Percentiles rank a stretch among this genome's conserved stretches.
Evolutionary conservation across 1,140 invertebrate genomes (phyloP).

Genomic region (Copidosoma floridanum): DNA sequence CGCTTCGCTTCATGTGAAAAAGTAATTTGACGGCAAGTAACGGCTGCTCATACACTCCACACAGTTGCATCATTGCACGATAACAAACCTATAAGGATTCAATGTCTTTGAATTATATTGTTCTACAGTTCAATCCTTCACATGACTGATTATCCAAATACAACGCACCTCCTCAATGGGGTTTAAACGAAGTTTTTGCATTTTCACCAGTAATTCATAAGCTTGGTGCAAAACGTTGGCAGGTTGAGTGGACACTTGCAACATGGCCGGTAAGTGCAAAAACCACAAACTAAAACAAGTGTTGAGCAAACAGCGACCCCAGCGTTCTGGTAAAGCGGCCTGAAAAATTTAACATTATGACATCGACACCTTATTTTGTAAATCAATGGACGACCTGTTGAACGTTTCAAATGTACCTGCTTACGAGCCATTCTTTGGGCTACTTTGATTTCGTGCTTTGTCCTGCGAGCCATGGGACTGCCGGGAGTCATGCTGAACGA

Average conservation of each 20-base stretch:
- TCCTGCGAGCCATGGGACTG: conserved; percentile 87
- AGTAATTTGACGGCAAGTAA: conserved; percentile 92
- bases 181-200: conserved; percentile 71
- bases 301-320: conserved; percentile 87
- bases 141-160: too few species aligned
- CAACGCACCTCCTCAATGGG: conserved; percentile 87
- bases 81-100: conserved; percentile 80
- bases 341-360: conserved; percentile 32
- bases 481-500: conserved; percentile 63
- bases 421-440: conserved; percentile 85
- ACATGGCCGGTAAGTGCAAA: conserved; percentile 73
- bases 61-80: conserved; percentile 97
- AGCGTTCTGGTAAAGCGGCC: conserved; percentile 69
- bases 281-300: conserved; percentile 97
- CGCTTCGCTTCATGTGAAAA: conserved; percentile 92
- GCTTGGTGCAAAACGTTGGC: conserved; percentile 78
- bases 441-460: conserved; percentile 91
- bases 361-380: not conserved
- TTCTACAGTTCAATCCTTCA: too few species aligned
- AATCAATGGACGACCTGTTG: too few species aligned
- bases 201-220: conserved; percentile 82
- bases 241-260: conserved; percentile 61
- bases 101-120: not conserved
- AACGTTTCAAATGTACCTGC: conserved; percentile 52
- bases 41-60: conserved; percentile 91